phyloP scores from a whole-genome alignment of 2,113 vertebrate genomes.

The Lophius piscatorius region DNA sequence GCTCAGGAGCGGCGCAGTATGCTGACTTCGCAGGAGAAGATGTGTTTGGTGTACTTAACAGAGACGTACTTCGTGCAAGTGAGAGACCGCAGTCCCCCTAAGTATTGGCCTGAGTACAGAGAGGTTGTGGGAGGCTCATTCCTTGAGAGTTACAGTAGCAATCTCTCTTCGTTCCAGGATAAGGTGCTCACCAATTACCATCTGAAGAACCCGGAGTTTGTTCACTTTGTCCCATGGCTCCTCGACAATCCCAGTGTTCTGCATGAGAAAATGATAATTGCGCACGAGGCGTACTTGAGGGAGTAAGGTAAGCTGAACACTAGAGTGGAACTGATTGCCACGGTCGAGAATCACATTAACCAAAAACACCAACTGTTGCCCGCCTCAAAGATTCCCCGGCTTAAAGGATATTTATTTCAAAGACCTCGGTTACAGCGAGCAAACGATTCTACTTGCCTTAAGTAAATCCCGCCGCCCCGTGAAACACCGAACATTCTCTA shows the following conservation, averaged over 20 bases:
- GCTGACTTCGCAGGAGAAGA: background rate
- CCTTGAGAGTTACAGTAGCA: background rate
- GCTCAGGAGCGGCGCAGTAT: background rate
- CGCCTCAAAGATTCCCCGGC: background rate
- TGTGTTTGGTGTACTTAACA: constrained; percentile 23
- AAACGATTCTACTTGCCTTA: background rate
- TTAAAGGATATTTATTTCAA: background rate
- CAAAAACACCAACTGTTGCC: background rate
- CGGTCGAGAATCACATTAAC: background rate
- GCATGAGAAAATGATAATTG: background rate
- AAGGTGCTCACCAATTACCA: constrained; percentile 4
- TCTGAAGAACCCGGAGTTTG: constrained; percentile 7
- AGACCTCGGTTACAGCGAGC: background rate
- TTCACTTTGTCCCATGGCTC: constrained; percentile 20
- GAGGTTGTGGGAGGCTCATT: background rate
- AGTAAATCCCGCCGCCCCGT: too few relatives aligned
- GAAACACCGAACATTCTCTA: too few relatives aligned
- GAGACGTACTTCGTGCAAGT: constrained; percentile 2
- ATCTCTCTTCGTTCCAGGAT: background rate
- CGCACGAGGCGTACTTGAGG: constrained; percentile 13
- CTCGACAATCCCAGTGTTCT: background rate
- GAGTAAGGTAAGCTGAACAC: background rate
- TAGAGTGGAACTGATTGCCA: constrained; percentile 2
- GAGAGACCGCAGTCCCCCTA: background rate
- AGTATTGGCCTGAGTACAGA: constrained; percentile 3